Evolutionary conservation across 2,888 invertebrate genomes (phyloP), one percentile per base, ranked within the genome.

Genomic region (Resseliella maxima): DNA sequence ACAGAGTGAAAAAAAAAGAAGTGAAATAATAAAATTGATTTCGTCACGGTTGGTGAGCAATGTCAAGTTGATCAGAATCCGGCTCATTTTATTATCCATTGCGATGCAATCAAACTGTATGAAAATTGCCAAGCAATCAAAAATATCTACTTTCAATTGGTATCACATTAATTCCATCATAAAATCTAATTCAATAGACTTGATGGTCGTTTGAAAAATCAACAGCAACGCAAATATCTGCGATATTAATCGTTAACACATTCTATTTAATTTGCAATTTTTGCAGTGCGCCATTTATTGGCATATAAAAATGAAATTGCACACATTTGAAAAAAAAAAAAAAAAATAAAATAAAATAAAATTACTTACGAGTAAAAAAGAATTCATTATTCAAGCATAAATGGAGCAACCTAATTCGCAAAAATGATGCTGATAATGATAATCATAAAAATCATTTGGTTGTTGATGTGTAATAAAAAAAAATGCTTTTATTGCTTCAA

Each of bases 361-460:
- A n/a, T n/a, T n/a, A n/a, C n/a, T n/a, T n/a, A n/a, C n/a, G n/a
- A n/a, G n/a, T n/a, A n/a, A n/a, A n/a, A n/a, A n/a, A n/a, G n/a
- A n/a, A n/a, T n/a, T n/a, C n/a, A n/a, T n/a, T n/a, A n/a, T n/a
- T n/a, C n/a, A n/a, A n/a, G n/a, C n/a, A n/a, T n/a, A 50, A 50
- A 50, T 50, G 50, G 21, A 50, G 21, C 21, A 18, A 50, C 50
- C 18, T 2, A 50, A 50, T 50, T 50, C n/a, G 18, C 50, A 18
- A 12, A 50, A 50, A 50, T 50, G 31, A 72, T 72, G 72, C 27
- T 72, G 72, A 72, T 72, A 72, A 72, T 72, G 72, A 72, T 35
- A 72, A 72, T 72, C 10, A 15, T 31, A 72, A 31, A 72, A 72
- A 59, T 59, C 59, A 59, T 27, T 50, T 50, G 50, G 10, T 50